Percentiles rank a stretch among this genome's conserved stretches.
phyloP scores from a whole-genome alignment of 2,797 vertebrate genomes.

The Microctenopoma lineatum region DNA sequence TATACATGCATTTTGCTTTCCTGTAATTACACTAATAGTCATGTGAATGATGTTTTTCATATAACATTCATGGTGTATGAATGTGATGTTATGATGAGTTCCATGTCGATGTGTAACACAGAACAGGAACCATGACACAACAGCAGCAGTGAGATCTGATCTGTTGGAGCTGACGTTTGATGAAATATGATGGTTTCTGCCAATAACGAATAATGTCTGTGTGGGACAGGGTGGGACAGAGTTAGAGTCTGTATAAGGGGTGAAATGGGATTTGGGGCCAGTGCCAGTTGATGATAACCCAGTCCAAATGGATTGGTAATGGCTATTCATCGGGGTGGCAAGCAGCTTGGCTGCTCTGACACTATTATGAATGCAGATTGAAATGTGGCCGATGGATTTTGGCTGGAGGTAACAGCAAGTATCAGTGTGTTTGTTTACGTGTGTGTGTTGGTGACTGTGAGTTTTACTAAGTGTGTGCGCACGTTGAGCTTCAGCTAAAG shows the following conservation, averaged over 20 bases:
- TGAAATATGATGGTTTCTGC: conserved; percentile 35
- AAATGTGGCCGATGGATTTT: conserved; percentile 61
- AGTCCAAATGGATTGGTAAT: conserved; percentile 88
- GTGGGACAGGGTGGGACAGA: conserved; percentile 78
- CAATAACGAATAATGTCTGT: conserved; percentile 64
- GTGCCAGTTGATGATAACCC: conserved; percentile 87
- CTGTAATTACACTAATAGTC: not conserved
- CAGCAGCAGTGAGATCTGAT: not conserved
- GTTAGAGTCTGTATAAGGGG: conserved; percentile 85
- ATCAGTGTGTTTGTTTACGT: conserved; percentile 10
- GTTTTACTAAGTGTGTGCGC: not conserved
- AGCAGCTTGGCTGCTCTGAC: conserved; percentile 70
- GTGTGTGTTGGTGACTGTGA: not conserved
- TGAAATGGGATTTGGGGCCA: conserved; percentile 89
- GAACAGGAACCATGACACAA: not conserved
- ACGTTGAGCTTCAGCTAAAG: not conserved
- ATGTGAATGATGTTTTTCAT: not conserved
- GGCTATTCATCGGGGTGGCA: conserved; percentile 80
- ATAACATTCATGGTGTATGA: not conserved
- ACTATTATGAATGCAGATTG: conserved; percentile 81
- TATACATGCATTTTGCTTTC: not conserved
- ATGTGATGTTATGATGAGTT: no score
- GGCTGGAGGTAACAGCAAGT: conserved; percentile 56
- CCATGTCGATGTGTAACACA: not conserved
- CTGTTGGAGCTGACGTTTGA: conserved; percentile 15